Conservation (phyloP, 2,888 invertebrate species). For the Keiferia lycopersicella region DNA sequence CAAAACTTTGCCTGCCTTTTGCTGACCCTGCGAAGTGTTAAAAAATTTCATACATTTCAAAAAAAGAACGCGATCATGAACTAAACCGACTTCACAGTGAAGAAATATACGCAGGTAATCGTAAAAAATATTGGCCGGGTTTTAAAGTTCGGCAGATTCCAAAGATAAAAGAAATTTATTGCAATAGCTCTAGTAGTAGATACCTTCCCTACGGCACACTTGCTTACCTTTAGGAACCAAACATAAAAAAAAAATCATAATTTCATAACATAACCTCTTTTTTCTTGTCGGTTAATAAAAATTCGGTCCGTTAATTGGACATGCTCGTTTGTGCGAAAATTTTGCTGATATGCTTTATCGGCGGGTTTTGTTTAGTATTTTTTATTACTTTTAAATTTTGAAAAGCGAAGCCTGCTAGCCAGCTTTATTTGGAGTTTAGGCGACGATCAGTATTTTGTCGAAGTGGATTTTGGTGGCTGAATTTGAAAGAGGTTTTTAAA, state of each 20-base stretch:
- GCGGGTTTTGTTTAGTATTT: conserved; percentile 27
- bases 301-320: conserved; percentile 61
- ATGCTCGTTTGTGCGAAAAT: conserved; percentile 57
- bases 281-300: conserved; percentile 25
- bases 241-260: too few relatives aligned
- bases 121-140: too few relatives aligned
- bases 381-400: conserved; percentile 2
- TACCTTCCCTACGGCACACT: too few relatives aligned
- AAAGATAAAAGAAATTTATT: too few relatives aligned
- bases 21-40: not conserved
- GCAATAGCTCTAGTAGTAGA: too few relatives aligned
- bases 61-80: not conserved
- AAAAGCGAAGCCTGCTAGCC: not conserved
- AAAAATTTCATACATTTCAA: not conserved
- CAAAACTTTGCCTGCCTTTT: not conserved
- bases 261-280: not conserved
- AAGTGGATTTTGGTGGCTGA: not conserved
- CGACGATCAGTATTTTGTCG: conserved; percentile 3
- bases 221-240: too few relatives aligned
- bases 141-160: too few relatives aligned
- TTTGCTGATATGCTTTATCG: conserved; percentile 52
- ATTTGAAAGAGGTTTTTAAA: not conserved
- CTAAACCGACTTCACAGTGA: too few relatives aligned
- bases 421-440: conserved; percentile 5
- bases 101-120: too few relatives aligned